phyloP scores from a whole-genome alignment of 1,140 invertebrate species.

The Drosophila equinoxialis region DNA sequence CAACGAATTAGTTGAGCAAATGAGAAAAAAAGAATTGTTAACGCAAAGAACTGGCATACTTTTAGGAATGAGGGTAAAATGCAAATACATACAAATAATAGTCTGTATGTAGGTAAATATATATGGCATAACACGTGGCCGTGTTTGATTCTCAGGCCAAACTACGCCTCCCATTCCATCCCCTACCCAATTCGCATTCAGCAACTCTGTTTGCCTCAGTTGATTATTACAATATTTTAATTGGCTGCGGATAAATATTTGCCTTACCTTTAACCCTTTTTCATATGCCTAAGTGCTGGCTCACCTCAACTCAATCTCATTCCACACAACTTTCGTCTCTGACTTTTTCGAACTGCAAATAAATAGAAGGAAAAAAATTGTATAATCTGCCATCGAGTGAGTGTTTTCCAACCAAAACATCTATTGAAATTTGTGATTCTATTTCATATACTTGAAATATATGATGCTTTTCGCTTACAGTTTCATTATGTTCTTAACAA shows the following conservation, averaged over 20 bases:
- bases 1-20: constrained; percentile 50
- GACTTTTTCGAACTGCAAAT: background rate
- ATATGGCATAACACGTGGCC: constrained; percentile 51
- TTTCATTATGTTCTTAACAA: too few species aligned
- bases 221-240: constrained; percentile 77
- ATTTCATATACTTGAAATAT: too few species aligned
- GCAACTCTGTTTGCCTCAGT: constrained; percentile 21
- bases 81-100: constrained; percentile 42
- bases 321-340: background rate
- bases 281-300: constrained; percentile 70
- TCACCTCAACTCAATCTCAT: constrained; percentile 9
- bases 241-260: constrained; percentile 73
- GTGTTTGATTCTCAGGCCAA: background rate
- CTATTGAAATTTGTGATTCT: too few species aligned
- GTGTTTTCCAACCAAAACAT: too few species aligned
- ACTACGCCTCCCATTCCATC: background rate
- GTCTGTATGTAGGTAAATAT: background rate
- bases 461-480: too few species aligned
- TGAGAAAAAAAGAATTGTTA: constrained; percentile 28
- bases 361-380: background rate
- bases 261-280: constrained; percentile 78
- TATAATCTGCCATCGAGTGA: too few species aligned
- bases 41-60: constrained; percentile 45
- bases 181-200: background rate
- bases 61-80: constrained; percentile 52